Evolutionary conservation across 2,113 vertebrate species (phyloP).

Genomic region (Bubo scandiacus): DNA sequence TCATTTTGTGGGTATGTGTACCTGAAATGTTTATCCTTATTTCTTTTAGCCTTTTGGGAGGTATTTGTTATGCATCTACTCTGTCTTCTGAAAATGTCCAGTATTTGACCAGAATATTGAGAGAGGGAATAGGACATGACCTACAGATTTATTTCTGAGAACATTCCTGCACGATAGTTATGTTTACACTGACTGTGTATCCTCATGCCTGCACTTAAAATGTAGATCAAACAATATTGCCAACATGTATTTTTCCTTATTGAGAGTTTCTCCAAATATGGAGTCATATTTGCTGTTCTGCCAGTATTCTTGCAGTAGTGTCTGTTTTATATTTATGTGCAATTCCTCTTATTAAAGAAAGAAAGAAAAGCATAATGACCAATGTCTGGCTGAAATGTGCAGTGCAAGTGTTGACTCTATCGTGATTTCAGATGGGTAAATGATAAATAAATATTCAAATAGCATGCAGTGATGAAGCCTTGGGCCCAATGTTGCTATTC

Average conservation of each 20-base stretch:
- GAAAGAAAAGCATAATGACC: neutral
- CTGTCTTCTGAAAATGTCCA: neutral
- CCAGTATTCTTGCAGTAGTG: neutral
- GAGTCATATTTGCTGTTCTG: slow-evolving; percentile 19
- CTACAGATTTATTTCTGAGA: neutral
- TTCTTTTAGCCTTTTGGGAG: neutral
- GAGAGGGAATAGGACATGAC: neutral
- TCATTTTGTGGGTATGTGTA: neutral
- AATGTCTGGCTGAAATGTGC: neutral
- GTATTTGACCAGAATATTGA: neutral
- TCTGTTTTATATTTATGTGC: slow-evolving; percentile 36
- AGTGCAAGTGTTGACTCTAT: neutral
- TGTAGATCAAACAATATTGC: slow-evolving; percentile 8
- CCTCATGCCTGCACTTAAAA: neutral
- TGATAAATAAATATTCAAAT: neutral
- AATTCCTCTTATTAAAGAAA: neutral
- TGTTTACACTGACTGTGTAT: neutral
- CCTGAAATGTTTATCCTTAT: neutral
- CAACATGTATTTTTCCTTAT: slow-evolving; percentile 5
- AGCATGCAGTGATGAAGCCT: neutral
- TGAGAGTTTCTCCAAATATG: neutral
- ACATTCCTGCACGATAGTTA: neutral
- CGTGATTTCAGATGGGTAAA: neutral
- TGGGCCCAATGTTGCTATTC: neutral
- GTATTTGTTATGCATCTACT: neutral